Evolutionary conservation across 2,888 invertebrate species (phyloP).

Genomic region (Sinopyrophorus schimmeli): DNA sequence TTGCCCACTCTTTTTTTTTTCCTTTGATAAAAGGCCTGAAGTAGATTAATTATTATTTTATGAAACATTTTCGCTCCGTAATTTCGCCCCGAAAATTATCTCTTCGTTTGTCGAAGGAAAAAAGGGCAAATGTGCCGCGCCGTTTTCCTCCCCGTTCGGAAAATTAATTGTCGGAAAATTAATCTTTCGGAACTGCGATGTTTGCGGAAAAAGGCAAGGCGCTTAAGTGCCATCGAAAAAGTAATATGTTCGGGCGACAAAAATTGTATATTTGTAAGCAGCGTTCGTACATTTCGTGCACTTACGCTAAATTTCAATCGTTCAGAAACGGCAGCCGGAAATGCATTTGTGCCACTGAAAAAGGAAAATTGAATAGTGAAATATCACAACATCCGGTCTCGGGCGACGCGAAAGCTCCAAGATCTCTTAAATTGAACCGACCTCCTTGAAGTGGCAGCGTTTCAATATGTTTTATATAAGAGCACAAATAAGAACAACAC

Average conservation of each 20-base stretch:
- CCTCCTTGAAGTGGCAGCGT: constrained; percentile 12
- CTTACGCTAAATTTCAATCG: constrained; percentile 19
- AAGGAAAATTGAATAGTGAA: constrained; percentile 13
- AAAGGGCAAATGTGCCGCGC: too few relatives aligned
- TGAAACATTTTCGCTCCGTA: too few relatives aligned
- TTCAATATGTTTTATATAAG: constrained; percentile 11
- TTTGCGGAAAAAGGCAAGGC: too few relatives aligned
- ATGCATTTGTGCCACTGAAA: constrained; percentile 12
- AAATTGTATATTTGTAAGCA: constrained; percentile 7
- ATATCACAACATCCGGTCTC: constrained; percentile 24
- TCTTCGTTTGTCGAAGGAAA: too few relatives aligned
- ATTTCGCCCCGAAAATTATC: too few relatives aligned
- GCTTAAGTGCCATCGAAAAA: too few relatives aligned
- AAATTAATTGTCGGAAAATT: too few relatives aligned
- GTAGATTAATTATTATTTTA: too few relatives aligned
- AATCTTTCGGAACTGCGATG: too few relatives aligned
- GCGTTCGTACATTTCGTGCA: constrained; percentile 6
- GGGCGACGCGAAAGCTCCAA: constrained; percentile 12
- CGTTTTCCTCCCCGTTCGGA: too few relatives aligned
- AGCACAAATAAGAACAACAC: constrained; percentile 10
- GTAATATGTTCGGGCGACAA: too few relatives aligned
- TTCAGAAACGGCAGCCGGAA: constrained; percentile 14
- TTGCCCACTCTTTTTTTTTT: background rate
- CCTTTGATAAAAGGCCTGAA: too few relatives aligned
- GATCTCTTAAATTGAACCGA: constrained; percentile 16